These are phyloP conservation scores for Apotomis capreana DNA, from an alignment of 2,888 invertebrate species.

Conservation along the genomic window DNA sequence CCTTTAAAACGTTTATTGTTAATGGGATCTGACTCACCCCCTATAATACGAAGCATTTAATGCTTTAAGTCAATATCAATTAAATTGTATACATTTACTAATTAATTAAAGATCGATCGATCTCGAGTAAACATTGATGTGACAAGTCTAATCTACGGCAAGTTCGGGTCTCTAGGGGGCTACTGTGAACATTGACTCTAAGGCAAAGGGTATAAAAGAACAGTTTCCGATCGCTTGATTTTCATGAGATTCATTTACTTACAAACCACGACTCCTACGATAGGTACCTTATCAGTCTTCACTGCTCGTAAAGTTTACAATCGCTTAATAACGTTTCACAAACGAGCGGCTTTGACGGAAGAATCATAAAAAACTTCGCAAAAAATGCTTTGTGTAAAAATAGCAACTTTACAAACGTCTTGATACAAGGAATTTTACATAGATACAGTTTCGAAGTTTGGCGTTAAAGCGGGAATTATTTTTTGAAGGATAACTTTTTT, in stretches of 20 bases:
- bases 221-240: slow-evolving; percentile 68
- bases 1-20: slow-evolving; percentile 52
- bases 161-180: slow-evolving; percentile 72
- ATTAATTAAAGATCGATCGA: slow-evolving; percentile 71
- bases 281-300: slow-evolving; percentile 79
- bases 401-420: slow-evolving; percentile 79
- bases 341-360: slow-evolving; percentile 75
- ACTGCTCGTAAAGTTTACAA: slow-evolving; percentile 77
- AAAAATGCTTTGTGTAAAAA: slow-evolving; percentile 76
- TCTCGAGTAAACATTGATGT: slow-evolving; percentile 75
- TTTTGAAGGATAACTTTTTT: slow-evolving; percentile 80
- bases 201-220: slow-evolving; percentile 69
- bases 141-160: slow-evolving; percentile 76
- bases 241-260: slow-evolving; percentile 68
- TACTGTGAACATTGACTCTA: slow-evolving; percentile 76
- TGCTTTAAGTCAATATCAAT: slow-evolving; percentile 73
- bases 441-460: slow-evolving; percentile 67
- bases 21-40: slow-evolving; percentile 67
- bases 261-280: slow-evolving; percentile 74
- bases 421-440: slow-evolving; percentile 76
- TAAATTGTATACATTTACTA: slow-evolving; percentile 78
- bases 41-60: slow-evolving; percentile 74
- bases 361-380: slow-evolving; percentile 68
- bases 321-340: slow-evolving; percentile 67
- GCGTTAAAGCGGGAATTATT: slow-evolving; percentile 77